These are phyloP conservation scores for Stictocephala bisonia DNA, from an alignment of 2,888 invertebrate genomes.

Conservation along the genomic window DNA sequence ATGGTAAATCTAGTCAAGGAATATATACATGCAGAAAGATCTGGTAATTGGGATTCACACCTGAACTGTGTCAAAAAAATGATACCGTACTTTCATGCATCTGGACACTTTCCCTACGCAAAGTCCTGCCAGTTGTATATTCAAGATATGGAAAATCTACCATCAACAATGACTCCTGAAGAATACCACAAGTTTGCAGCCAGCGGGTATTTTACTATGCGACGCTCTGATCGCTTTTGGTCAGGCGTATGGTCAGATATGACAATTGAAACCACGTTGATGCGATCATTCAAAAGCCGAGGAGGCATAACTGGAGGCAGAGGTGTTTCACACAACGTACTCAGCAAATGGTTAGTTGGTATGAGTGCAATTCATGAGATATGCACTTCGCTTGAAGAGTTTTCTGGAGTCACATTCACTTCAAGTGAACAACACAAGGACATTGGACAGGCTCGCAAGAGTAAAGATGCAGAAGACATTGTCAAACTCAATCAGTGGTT, in stretches of 20 bases:
- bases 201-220: slow-evolving; percentile 46
- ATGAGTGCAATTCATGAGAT: slow-evolving; percentile 50
- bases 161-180: slow-evolving; percentile 52
- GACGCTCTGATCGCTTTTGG: slow-evolving; percentile 46
- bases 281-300: slow-evolving; percentile 57
- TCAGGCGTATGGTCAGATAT: slow-evolving; percentile 50
- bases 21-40: slow-evolving; percentile 60
- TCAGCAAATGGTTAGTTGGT: slow-evolving; percentile 51
- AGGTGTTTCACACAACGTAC: slow-evolving; percentile 50
- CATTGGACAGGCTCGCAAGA: slow-evolving; percentile 51
- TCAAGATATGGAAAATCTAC: slow-evolving; percentile 61
- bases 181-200: slow-evolving; percentile 56
- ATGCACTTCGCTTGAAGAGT: slow-evolving; percentile 52
- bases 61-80: slow-evolving; percentile 58
- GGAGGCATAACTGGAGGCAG: slow-evolving; percentile 53
- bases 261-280: slow-evolving; percentile 61
- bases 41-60: slow-evolving; percentile 61
- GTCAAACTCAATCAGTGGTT: slow-evolving; percentile 56
- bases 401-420: too few relatives aligned
- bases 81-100: slow-evolving; percentile 62
- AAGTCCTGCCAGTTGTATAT: too few relatives aligned
- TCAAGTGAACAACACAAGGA: slow-evolving; percentile 55
- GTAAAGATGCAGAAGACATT: slow-evolving; percentile 53
- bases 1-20: slow-evolving; percentile 60
- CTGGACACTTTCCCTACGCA: slow-evolving; percentile 62